Evolutionary conservation across 2,888 invertebrate species (phyloP).

Genomic region (Caenorhabditis wallacei): DNA sequence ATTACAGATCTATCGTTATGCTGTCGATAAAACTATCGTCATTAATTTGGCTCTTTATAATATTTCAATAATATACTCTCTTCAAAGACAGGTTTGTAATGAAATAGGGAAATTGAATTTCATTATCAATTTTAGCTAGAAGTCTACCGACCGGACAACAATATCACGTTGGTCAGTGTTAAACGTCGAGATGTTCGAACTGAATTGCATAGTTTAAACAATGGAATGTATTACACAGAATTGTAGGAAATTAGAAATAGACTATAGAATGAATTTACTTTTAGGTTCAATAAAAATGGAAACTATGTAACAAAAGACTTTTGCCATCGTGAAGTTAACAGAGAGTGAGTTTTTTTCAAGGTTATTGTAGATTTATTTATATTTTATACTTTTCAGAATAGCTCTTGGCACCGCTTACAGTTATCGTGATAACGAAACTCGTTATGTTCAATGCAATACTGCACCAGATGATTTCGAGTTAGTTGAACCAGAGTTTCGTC

Average conservation of each 20-base stretch:
- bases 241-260: slow-evolving; percentile 8
- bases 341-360: slow-evolving; percentile 4
- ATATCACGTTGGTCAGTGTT: slow-evolving; percentile 40
- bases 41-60: neutral
- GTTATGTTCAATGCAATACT: slow-evolving; percentile 19
- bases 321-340: slow-evolving; percentile 1
- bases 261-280: slow-evolving; percentile 8
- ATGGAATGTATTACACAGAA: slow-evolving; percentile 25
- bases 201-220: slow-evolving; percentile 12
- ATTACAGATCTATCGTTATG: slow-evolving; percentile 28
- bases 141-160: slow-evolving; percentile 44
- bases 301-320: slow-evolving; percentile 14
- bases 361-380: slow-evolving; percentile 32
- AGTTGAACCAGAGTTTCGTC: slow-evolving; percentile 63
- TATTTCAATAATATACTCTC: slow-evolving; percentile 17
- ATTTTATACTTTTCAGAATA: no score
- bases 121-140: slow-evolving; percentile 28
- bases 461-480: slow-evolving; percentile 56
- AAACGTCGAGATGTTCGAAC: slow-evolving; percentile 53
- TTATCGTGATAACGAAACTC: slow-evolving; percentile 22
- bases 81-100: slow-evolving; percentile 18
- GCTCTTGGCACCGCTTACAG: slow-evolving; percentile 19
- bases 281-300: slow-evolving; percentile 52
- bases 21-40: slow-evolving; percentile 21
- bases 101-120: neutral